Conservation (phyloP, 2,888 invertebrate species). For the Flexamia atlantica region DNA sequence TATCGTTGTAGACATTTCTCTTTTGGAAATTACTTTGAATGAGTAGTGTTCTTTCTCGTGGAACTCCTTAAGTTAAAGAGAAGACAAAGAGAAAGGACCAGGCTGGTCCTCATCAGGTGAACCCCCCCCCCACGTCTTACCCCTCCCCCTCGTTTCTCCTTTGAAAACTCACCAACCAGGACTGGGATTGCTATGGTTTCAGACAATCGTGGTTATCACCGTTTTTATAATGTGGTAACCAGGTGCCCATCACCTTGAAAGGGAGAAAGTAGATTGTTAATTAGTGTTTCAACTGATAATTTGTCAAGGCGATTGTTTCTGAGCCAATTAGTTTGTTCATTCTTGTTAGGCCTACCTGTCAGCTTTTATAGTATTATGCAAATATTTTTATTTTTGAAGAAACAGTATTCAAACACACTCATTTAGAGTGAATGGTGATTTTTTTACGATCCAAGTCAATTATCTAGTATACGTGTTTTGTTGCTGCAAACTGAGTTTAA, state of each 20-base stretch:
- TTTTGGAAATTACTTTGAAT: too few species aligned
- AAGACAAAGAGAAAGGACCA: neutral
- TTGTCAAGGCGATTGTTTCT: neutral
- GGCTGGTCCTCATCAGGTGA: neutral
- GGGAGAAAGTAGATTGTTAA: constrained; percentile 17
- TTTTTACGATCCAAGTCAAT: too few species aligned
- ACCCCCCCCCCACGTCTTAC: neutral
- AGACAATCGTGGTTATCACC: neutral
- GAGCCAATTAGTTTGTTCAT: constrained; percentile 21
- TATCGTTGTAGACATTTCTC: too few species aligned
- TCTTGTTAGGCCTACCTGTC: neutral
- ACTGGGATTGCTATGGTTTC: neutral
- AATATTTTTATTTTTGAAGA: too few species aligned
- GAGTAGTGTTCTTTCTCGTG: too few species aligned
- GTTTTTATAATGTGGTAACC: neutral
- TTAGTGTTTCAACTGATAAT: constrained; percentile 14
- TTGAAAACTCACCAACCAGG: neutral
- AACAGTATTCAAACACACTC: too few species aligned
- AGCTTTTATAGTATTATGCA: too few species aligned
- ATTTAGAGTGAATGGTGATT: too few species aligned
- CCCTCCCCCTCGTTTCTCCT: neutral
- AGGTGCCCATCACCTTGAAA: constrained; percentile 4
- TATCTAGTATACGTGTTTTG: too few species aligned
- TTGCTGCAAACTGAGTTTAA: too few species aligned
- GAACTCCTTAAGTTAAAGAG: neutral